Percentiles rank a stretch among this genome's conserved stretches.
These are phyloP conservation scores for Diloba caeruleocephala DNA, from an alignment of 2,888 invertebrate species.

Conservation along the genomic window DNA sequence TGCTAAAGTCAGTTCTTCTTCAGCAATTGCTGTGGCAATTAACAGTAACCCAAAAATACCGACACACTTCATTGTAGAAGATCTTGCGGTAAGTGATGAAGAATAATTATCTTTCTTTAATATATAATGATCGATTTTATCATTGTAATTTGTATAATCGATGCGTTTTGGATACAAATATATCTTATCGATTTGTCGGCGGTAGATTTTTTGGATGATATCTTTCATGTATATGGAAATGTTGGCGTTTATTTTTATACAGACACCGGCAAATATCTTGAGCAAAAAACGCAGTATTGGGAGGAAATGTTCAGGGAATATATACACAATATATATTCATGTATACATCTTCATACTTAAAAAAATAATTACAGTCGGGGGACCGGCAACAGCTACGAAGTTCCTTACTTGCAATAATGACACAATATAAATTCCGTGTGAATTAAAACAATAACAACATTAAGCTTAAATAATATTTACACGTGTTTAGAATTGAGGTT, in stretches of 20 bases:
- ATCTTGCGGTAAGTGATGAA: constrained; percentile 9
- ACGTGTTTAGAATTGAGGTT: no score
- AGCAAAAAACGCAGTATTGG: no score
- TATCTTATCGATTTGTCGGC: constrained; percentile 28
- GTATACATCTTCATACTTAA: no score
- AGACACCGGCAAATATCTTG: no score
- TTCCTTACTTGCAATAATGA: no score
- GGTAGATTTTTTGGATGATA: background rate
- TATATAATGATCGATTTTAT: constrained; percentile 44
- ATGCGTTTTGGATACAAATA: constrained; percentile 16
- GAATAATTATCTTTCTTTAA: background rate
- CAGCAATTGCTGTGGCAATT: constrained; percentile 31
- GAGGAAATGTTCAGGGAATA: no score
- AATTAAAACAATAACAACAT: no score
- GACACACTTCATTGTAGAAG: constrained; percentile 43
- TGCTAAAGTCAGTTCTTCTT: constrained; percentile 60
- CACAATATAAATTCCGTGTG: no score
- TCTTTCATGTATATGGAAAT: constrained; percentile 4
- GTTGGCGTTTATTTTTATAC: background rate
- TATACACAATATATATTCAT: no score
- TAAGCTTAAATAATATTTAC: no score
- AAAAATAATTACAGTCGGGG: no score
- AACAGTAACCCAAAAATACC: constrained; percentile 35
- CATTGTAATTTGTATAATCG: constrained; percentile 25
- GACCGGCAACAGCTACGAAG: no score